Base-by-base conservation (phyloP, 2,113 vertebrate species). In the Scomber scombrus region DNA sequence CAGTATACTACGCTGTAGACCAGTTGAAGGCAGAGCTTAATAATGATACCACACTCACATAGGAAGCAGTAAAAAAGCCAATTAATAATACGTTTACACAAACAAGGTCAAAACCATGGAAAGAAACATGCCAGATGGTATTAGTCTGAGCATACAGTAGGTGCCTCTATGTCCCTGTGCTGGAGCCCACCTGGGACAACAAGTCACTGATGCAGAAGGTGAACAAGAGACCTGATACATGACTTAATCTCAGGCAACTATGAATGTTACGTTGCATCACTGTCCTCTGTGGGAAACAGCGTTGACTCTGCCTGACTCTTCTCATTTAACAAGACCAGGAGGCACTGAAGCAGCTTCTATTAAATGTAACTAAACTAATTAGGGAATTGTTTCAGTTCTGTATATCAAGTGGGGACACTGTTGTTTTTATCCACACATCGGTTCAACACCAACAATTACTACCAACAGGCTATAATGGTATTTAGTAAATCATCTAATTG, bases 241-340 rank as follows among this genome's bases (percentile, higher is more conserved):
- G 85, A 88, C 73, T 88, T 89, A 67, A 93, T 82, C 85, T 65
- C 54, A 71, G 72, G 88, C 87, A 92, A 93, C 66, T 71, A 26
- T 77, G 74, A 79, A 61, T 23, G 66, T 71, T 81, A 54, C 34
- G 45, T 93, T 93, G 91, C 91, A 91, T 93, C 89, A 90, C 56
- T 63, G 66, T 70, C 69, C 85, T 84, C 87, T 61, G 50, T 67
- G 83, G 89, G 67, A 71, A 71, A 60, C 71, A 8, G 14, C 54
- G 82, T 71, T 63, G 45, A 47, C 49, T 23, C 43, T 3, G 54
- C 54, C 14, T 12, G 14, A 52, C 34, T 74, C 23, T 26, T 26
- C 23, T 26, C 45, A 74, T 74, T 75, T 76, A 66, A 60, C 11
- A 23, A 55, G 50, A 58, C 16, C 51, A 66, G 2, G 34, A n/a